Base-by-base conservation (phyloP, 2,113 vertebrate genomes). In the Irena cyanogastra region DNA sequence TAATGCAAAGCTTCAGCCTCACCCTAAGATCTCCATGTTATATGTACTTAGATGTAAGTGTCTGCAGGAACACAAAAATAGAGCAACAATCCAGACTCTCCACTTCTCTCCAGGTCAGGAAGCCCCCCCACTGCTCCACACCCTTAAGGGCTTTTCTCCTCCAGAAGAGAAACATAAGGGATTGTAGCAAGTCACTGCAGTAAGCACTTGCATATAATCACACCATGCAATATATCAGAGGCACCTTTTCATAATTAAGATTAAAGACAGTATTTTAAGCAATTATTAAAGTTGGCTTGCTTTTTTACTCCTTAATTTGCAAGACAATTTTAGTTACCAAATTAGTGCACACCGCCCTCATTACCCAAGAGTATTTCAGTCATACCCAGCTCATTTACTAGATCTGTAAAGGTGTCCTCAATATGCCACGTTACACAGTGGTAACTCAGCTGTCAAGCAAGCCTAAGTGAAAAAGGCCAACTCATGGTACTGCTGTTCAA, bases 271-370 rank as follows among this genome's bases (percentile, higher is more conserved):
- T 56, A 80, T 86, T 93, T 91, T 50, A 80, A 80, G 71, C 9
- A 3, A 70, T 78, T 77, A 97, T 93, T 96, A 94, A 93, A 92
- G 90, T 45, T 70, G 64, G 24, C 88, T 96, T 86, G 79, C 63
- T 47, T 92, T 93, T 95, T 96, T 24, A 74, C 90, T 94, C 82
- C 92, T 83, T 90, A 88, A 96, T 96, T 95, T 93, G 76, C 57
- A 81, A 54, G 78, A 33, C 68, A 83, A 84, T 95, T 96, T 90
- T 74, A 90, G 83, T 70, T 83, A 80, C 90, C 65, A 79, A 94
- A 94, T 83, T 71, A 83, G 68, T 3, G 30, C 85, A 90, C 92
- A 89, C 79, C 75, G 60, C 10, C 47, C 3, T 17, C 44, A 44
- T 94, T 94, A 91, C 86, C 83, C 94, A 96, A 93, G 79, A 93